Evolutionary conservation across 1,140 invertebrate genomes (phyloP).

Genomic region (Choristoneura fumiferana): DNA sequence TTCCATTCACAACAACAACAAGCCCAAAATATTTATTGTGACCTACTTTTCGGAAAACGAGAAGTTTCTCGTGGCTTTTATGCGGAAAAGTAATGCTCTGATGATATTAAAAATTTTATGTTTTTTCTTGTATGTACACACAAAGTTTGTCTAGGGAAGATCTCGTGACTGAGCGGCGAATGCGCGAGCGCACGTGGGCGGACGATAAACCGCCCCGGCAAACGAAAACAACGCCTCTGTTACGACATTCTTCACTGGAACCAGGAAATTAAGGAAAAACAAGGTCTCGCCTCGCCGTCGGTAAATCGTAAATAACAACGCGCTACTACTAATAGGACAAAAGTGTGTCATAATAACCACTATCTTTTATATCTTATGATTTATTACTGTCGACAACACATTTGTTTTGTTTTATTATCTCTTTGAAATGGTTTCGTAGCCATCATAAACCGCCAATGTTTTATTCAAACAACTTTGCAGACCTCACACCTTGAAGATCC

Average conservation of each 20-base stretch:
- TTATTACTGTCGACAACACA: background rate
- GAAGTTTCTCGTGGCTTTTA: too few relatives aligned
- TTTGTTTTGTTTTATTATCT: slow-evolving; percentile 10
- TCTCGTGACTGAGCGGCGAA: background rate
- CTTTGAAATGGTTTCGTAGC: background rate
- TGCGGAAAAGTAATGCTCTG: slow-evolving; percentile 36
- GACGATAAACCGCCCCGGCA: slow-evolving; percentile 5
- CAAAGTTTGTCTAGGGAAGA: slow-evolving; percentile 7
- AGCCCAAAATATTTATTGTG: background rate
- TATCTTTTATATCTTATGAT: slow-evolving; percentile 3
- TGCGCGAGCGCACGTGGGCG: slow-evolving; percentile 8
- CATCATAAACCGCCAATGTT: too few relatives aligned
- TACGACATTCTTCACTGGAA: slow-evolving; percentile 15
- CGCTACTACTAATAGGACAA: slow-evolving; percentile 2
- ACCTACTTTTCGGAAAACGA: background rate
- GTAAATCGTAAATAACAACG: background rate
- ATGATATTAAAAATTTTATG: slow-evolving; percentile 6
- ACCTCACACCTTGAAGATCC: background rate
- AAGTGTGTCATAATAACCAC: slow-evolving; percentile 9
- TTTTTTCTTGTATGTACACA: slow-evolving; percentile 21
- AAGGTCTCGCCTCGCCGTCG: background rate
- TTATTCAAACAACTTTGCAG: too few relatives aligned
- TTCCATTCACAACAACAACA: slow-evolving; percentile 42
- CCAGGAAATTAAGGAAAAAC: slow-evolving; percentile 1
- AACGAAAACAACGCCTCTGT: slow-evolving; percentile 13